A percentile compares a stretch with the other conserved stretches of the same genome.
Conservation (phyloP, 2,113 vertebrate species). For the Pangasianodon gigas region DNA sequence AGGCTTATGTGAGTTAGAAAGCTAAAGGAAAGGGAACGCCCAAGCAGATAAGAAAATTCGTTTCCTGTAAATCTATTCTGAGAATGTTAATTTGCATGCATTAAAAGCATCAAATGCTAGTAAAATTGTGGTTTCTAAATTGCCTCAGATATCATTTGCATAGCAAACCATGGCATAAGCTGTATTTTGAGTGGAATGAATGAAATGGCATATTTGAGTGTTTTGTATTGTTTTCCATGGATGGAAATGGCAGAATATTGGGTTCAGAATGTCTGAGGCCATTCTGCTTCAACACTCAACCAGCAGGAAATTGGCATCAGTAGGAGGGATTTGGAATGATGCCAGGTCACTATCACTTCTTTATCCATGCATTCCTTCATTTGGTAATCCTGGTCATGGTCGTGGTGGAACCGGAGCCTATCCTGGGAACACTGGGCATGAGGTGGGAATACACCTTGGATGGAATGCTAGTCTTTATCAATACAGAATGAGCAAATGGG, state of each 20-base stretch:
- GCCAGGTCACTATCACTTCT: not conserved
- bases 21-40: not conserved
- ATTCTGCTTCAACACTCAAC: constrained; percentile 1
- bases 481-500: not conserved
- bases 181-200: not conserved
- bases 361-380: not conserved
- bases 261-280: not conserved
- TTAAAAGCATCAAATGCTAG: not conserved
- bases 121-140: constrained; percentile 10
- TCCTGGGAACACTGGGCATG: not conserved
- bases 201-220: constrained; percentile 1
- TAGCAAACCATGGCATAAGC: not conserved
- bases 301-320: not conserved
- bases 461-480: not conserved
- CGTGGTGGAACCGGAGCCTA: not conserved
- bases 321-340: not conserved
- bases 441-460: not conserved
- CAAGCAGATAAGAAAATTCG: constrained; percentile 7
- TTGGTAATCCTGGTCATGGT: not conserved
- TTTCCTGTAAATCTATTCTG: constrained; percentile 11
- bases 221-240: constrained; percentile 22
- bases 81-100: not conserved
- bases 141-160: constrained; percentile 17
- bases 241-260: constrained; percentile 41
- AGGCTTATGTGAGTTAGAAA: constrained; percentile 12